These are phyloP conservation scores for Subacronicta megacephala DNA, from an alignment of 2,888 invertebrate genomes.

Conservation along the genomic window DNA sequence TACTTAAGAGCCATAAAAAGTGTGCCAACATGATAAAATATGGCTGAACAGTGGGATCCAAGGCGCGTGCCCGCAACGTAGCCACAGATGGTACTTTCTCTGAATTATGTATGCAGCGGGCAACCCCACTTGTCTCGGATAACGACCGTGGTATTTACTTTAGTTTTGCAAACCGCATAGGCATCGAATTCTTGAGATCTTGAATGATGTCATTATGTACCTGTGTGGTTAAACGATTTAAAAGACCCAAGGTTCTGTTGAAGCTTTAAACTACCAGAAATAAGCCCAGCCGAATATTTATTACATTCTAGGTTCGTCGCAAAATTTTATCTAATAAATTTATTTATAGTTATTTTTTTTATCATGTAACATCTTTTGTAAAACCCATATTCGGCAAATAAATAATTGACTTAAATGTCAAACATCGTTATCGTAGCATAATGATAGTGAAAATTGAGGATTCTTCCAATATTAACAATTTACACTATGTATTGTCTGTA, in stretches of 20 bases:
- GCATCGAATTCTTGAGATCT: conserved; percentile 13
- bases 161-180: conserved; percentile 26
- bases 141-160: conserved; percentile 33
- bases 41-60: conserved; percentile 23
- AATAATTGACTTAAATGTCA: too few species aligned
- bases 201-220: conserved; percentile 25
- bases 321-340: too few species aligned
- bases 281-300: too few species aligned
- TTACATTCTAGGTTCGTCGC: too few species aligned
- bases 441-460: too few species aligned
- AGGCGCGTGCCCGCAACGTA: conserved; percentile 10
- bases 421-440: too few species aligned
- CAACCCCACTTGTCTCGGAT: conserved; percentile 30
- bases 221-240: background rate
- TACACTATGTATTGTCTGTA: too few species aligned
- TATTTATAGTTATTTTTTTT: too few species aligned
- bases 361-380: too few species aligned
- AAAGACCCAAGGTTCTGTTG: background rate
- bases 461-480: too few species aligned
- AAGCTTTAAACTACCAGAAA: too few species aligned
- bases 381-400: too few species aligned
- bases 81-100: conserved; percentile 48
- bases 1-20: conserved; percentile 18
- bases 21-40: conserved; percentile 31
- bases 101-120: conserved; percentile 48